phyloP scores from a whole-genome alignment of 2,888 invertebrate species.

The Rambutsinella grinnellia region DNA sequence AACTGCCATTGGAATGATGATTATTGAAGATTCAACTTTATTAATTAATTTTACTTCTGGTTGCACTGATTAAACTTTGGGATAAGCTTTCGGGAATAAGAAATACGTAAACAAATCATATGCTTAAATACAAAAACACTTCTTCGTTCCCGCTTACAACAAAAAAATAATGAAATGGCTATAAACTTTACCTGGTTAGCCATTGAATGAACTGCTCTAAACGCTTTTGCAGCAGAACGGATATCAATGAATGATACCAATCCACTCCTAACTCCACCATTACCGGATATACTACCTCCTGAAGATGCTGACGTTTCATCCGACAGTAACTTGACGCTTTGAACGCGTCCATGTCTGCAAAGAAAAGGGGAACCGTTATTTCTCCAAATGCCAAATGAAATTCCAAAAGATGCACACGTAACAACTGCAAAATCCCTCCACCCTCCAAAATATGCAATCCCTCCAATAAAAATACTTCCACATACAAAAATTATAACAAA shows the following conservation, averaged over 20 bases:
- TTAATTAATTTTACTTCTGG: no score
- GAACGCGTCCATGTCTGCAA: conserved; percentile 96
- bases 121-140: neutral
- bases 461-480: neutral
- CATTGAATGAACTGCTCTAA: conserved; percentile 82
- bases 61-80: no score
- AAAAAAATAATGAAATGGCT: no score
- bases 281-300: conserved; percentile 58
- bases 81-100: no score
- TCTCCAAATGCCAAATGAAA: no score
- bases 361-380: no score
- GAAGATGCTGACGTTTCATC: conserved; percentile 70
- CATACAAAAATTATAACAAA: neutral
- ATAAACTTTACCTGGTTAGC: conserved; percentile 55
- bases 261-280: conserved; percentile 74
- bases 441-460: neutral
- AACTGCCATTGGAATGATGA: no score
- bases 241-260: conserved; percentile 97
- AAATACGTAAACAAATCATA: no score
- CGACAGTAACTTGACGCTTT: conserved; percentile 93
- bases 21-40: no score
- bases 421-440: no score
- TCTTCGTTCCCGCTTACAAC: neutral
- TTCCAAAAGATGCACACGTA: no score
- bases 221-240: conserved; percentile 94